phyloP scores from a whole-genome alignment of 1,140 invertebrate genomes.

The Adoxophyes honmai region DNA sequence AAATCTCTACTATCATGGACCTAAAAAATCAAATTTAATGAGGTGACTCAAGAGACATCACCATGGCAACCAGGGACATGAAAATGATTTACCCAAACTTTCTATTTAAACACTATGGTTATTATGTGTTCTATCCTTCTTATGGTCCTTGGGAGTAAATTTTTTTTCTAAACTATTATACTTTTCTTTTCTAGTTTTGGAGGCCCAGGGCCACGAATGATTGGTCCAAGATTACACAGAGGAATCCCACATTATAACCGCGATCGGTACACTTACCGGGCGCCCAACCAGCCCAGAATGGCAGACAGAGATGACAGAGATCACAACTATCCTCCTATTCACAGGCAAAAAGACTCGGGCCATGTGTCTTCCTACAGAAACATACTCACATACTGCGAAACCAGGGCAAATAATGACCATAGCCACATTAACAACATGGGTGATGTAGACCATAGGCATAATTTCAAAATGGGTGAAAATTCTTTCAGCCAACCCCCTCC shows the following conservation, averaged over 20 bases:
- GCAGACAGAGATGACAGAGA: background rate
- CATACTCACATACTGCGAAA: constrained; percentile 30
- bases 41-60: too few species aligned
- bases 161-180: too few species aligned
- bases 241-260: constrained; percentile 25
- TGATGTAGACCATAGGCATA: constrained; percentile 54
- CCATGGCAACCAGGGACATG: too few species aligned
- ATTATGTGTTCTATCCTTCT: too few species aligned
- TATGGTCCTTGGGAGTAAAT: too few species aligned
- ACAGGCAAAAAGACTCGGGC: background rate
- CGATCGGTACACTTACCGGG: constrained; percentile 20
- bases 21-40: too few species aligned
- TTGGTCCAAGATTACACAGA: constrained; percentile 30
- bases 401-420: constrained; percentile 23
- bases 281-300: background rate
- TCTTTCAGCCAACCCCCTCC: constrained; percentile 19
- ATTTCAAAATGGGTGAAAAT: constrained; percentile 3
- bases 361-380: constrained; percentile 20
- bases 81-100: too few species aligned
- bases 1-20: too few species aligned
- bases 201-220: background rate
- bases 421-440: constrained; percentile 52
- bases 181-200: background rate
- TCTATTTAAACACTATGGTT: too few species aligned
- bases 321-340: background rate